phyloP scores from a whole-genome alignment of 2,113 vertebrate genomes.

The Pomatostomus ruficeps region DNA sequence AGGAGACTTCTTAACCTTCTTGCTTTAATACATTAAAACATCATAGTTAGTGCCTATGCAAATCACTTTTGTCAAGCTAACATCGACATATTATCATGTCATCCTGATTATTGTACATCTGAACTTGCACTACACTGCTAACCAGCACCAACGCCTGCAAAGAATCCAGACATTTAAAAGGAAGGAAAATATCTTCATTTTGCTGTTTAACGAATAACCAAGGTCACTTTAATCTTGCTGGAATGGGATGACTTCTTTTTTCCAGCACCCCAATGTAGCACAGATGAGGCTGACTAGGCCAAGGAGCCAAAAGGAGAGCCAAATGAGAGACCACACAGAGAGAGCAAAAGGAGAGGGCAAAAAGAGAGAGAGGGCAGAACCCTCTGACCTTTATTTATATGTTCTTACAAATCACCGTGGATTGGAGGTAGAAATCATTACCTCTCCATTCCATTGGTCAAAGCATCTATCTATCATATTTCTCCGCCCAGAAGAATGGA shows the following conservation, averaged over 20 bases:
- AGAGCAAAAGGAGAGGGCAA: too few relatives aligned
- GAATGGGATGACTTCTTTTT: neutral
- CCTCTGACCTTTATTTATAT: too few relatives aligned
- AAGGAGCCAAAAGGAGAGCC: too few relatives aligned
- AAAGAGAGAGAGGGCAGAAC: too few relatives aligned
- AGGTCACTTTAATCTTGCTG: neutral
- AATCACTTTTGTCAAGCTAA: neutral
- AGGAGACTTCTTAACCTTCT: neutral
- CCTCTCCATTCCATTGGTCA: too few relatives aligned
- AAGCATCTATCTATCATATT: too few relatives aligned
- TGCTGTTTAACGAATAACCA: neutral
- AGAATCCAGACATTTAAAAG: neutral
- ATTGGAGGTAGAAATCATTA: too few relatives aligned
- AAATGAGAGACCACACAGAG: too few relatives aligned
- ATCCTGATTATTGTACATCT: neutral
- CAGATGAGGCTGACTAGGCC: too few relatives aligned
- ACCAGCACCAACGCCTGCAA: neutral
- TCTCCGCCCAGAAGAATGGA: too few relatives aligned
- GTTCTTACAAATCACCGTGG: too few relatives aligned
- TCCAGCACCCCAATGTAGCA: neutral
- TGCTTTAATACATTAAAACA: neutral
- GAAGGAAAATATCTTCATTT: neutral
- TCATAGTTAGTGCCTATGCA: neutral
- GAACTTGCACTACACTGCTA: neutral
- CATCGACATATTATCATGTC: neutral